Evolutionary conservation across 2,888 invertebrate genomes (phyloP).

Genomic region (Xanthorhoe designata): DNA sequence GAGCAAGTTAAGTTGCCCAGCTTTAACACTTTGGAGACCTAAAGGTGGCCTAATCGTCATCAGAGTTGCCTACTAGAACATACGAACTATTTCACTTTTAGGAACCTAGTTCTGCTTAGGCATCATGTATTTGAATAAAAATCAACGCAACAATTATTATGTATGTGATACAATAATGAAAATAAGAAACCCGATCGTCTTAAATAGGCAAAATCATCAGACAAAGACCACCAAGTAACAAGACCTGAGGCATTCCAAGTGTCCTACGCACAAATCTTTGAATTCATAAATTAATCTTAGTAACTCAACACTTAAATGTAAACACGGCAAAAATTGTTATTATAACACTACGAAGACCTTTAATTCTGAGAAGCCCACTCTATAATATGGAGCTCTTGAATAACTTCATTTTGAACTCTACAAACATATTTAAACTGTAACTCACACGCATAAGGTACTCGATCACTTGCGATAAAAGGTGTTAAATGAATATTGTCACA

Average conservation of each 20-base stretch:
- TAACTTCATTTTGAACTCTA: conserved; percentile 62
- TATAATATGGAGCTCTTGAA: conserved; percentile 54
- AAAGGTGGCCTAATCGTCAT: background rate
- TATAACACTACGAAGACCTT: conserved; percentile 54
- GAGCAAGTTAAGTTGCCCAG: no score
- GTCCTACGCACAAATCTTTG: conserved; percentile 78
- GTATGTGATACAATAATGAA: background rate
- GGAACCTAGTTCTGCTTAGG: no score
- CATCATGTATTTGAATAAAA: background rate
- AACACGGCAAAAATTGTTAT: conserved; percentile 74
- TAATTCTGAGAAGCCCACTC: conserved; percentile 46
- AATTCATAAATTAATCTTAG: conserved; percentile 60
- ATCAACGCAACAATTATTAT: background rate
- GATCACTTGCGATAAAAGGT: conserved; percentile 4
- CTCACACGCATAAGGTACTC: background rate
- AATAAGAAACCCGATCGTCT: conserved; percentile 20
- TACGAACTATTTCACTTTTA: no score
- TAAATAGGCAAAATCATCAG: conserved; percentile 36
- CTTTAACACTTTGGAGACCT: background rate
- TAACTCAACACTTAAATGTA: conserved; percentile 71
- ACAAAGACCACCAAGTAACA: conserved; percentile 57
- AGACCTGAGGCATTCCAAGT: conserved; percentile 58
- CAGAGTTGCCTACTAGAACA: no score
- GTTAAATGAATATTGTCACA: conserved; percentile 48
- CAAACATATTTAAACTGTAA: conserved; percentile 42